Evolutionary conservation across 2,888 invertebrate species (phyloP).

Genomic region (Stenchaetothrips biformis): DNA sequence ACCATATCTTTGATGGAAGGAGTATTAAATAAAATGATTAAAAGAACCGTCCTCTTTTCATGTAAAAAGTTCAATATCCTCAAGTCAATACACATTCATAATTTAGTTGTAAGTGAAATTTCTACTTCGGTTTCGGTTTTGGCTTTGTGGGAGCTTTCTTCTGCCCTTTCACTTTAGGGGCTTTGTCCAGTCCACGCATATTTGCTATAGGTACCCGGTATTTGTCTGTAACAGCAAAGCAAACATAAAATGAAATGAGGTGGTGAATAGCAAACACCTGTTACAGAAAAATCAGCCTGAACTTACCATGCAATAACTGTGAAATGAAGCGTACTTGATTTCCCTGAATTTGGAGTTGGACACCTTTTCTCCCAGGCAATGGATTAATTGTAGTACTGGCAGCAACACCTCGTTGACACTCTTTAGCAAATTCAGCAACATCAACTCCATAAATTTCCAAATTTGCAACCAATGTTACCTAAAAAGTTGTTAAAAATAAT

Average conservation of each 20-base stretch:
- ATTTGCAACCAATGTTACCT: slow-evolving; percentile 86
- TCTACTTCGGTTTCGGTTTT: slow-evolving; percentile 44
- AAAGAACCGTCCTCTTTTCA: neutral
- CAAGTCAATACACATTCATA: neutral
- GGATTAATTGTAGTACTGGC: slow-evolving; percentile 79
- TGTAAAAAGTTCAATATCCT: neutral
- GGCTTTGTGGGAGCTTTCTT: slow-evolving; percentile 29
- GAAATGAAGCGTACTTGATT: slow-evolving; percentile 69
- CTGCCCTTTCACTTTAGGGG: slow-evolving; percentile 63
- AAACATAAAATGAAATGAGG: slow-evolving; percentile 41
- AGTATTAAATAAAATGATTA: no score
- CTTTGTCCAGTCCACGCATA: slow-evolving; percentile 69
- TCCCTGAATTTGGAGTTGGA: slow-evolving; percentile 83
- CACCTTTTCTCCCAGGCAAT: slow-evolving; percentile 63
- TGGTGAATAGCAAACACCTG: no score
- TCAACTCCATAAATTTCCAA: slow-evolving; percentile 81
- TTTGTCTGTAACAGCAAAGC: slow-evolving; percentile 56
- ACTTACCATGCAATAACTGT: slow-evolving; percentile 51
- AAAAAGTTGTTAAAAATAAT: slow-evolving; percentile 35
- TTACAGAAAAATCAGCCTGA: neutral
- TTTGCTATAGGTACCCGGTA: slow-evolving; percentile 72
- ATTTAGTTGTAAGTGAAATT: neutral
- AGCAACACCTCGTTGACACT: slow-evolving; percentile 79
- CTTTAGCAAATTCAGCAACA: slow-evolving; percentile 69
- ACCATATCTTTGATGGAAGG: no score